Percentiles rank a stretch among this genome's conserved stretches.
Evolutionary conservation across 2,888 invertebrate species (phyloP).

Genomic region (Erpobdella octoculata): DNA sequence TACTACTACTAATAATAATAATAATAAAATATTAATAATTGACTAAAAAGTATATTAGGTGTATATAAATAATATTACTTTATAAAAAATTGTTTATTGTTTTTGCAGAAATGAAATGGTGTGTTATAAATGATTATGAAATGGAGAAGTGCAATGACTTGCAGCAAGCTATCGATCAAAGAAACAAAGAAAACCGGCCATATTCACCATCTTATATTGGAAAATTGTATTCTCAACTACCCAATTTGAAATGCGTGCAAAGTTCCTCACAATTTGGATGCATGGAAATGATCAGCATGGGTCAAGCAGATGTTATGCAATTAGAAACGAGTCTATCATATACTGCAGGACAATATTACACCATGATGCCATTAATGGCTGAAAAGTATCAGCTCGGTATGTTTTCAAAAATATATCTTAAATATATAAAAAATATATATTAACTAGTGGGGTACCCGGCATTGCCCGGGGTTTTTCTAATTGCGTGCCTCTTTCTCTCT

Average conservation of each 20-base stretch:
- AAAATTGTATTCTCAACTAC: constrained; percentile 33
- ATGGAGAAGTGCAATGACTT: constrained; percentile 75
- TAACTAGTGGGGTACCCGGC: too few species aligned
- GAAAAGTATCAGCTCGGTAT: constrained; percentile 45
- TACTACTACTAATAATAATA: too few species aligned
- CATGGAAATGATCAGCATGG: constrained; percentile 71
- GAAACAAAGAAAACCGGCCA: constrained; percentile 60
- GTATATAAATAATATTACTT: too few species aligned
- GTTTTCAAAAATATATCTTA: too few species aligned
- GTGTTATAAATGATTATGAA: constrained; percentile 63
- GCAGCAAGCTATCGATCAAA: constrained; percentile 51
- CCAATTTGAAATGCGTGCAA: constrained; percentile 32
- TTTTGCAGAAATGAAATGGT: constrained; percentile 62
- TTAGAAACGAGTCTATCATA: constrained; percentile 92
- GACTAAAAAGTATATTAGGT: too few species aligned
- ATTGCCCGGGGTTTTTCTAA: too few species aligned
- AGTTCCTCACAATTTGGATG: constrained; percentile 64
- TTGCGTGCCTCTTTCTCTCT: too few species aligned
- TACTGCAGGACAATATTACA: constrained; percentile 81
- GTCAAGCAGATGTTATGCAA: constrained; percentile 73
- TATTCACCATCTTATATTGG: constrained; percentile 29
- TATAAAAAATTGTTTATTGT: too few species aligned
- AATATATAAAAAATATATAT: too few species aligned
- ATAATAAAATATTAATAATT: too few species aligned
- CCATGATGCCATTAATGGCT: constrained; percentile 71